phyloP scores from a whole-genome alignment of 1,140 invertebrate species.

The Ceratosolen fusciceps region DNA sequence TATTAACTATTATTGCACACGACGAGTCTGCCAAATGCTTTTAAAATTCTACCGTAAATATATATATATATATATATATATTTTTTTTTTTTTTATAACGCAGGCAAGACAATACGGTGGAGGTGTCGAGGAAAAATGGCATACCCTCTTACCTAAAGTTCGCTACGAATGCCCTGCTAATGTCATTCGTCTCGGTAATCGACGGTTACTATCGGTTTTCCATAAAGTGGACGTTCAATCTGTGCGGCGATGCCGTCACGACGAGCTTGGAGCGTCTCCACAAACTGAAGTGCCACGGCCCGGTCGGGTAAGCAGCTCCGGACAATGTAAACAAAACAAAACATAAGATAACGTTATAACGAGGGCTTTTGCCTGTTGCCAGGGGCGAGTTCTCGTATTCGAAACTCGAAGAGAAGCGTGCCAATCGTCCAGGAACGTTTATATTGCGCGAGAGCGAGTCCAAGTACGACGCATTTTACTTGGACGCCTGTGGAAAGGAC shows the following conservation, averaged over 20 bases:
- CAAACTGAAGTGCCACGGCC: conserved; percentile 87
- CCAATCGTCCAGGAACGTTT: conserved; percentile 82
- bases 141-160: conserved; percentile 85
- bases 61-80: background rate
- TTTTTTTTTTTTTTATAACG: conserved; percentile 1
- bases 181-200: conserved; percentile 86
- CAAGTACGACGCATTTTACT: conserved; percentile 82
- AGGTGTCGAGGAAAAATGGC: conserved; percentile 83
- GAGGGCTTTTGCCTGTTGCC: conserved; percentile 54
- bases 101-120: conserved; percentile 78
- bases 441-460: conserved; percentile 86
- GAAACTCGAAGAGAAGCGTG: conserved; percentile 84
- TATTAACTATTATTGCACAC: too few species aligned
- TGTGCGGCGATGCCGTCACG: conserved; percentile 84
- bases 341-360: background rate
- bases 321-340: conserved; percentile 12
- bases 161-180: conserved; percentile 73
- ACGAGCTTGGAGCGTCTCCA: conserved; percentile 83
- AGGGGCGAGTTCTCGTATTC: conserved; percentile 86
- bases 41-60: background rate
- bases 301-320: conserved; percentile 78
- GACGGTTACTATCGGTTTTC: conserved; percentile 91
- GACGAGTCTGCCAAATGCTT: background rate
- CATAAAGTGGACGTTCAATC: conserved; percentile 91
- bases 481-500: conserved; percentile 84